A percentile compares a stretch with the other conserved stretches of the same genome.
Evolutionary conservation across 2,888 invertebrate genomes (phyloP).

Genomic region (Yponomeuta evonymella): DNA sequence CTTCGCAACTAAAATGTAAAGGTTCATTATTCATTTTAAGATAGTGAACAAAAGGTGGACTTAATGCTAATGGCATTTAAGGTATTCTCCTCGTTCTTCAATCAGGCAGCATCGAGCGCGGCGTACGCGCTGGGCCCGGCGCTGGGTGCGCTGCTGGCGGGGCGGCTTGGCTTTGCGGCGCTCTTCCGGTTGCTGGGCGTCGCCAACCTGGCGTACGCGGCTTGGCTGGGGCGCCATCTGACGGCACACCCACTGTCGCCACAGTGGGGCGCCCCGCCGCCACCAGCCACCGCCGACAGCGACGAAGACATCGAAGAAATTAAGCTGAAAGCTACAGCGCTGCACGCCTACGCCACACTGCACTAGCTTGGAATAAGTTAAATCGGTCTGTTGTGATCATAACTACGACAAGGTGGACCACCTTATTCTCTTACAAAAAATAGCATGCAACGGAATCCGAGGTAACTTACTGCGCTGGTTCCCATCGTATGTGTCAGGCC

Average conservation of each 20-base stretch:
- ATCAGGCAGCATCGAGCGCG: conserved; percentile 49
- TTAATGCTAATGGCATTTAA: too few relatives aligned
- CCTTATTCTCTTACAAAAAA: too few relatives aligned
- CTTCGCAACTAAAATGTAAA: too few relatives aligned
- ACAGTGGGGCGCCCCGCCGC: conserved; percentile 36
- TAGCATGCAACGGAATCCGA: too few relatives aligned
- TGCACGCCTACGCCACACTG: not conserved
- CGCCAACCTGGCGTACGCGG: conserved; percentile 56
- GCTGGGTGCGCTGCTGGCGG: conserved; percentile 49
- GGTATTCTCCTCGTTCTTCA: not conserved
- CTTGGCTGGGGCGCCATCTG: conserved; percentile 46
- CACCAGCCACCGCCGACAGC: not conserved
- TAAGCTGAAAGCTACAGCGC: not conserved
- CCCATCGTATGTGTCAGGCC: too few relatives aligned
- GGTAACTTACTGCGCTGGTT: too few relatives aligned
- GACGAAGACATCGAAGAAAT: not conserved
- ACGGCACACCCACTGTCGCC: conserved; percentile 41
- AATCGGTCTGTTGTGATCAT: not conserved
- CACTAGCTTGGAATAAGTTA: not conserved
- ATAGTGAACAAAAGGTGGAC: too few relatives aligned
- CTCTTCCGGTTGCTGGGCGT: conserved; percentile 51
- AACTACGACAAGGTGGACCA: too few relatives aligned
- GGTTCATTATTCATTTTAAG: too few relatives aligned
- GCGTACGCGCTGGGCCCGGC: conserved; percentile 56
- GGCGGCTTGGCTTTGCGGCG: conserved; percentile 48